These are phyloP conservation scores for Melanotaenia boesemani DNA, from an alignment of 2,797 vertebrate species.

Conservation along the genomic window DNA sequence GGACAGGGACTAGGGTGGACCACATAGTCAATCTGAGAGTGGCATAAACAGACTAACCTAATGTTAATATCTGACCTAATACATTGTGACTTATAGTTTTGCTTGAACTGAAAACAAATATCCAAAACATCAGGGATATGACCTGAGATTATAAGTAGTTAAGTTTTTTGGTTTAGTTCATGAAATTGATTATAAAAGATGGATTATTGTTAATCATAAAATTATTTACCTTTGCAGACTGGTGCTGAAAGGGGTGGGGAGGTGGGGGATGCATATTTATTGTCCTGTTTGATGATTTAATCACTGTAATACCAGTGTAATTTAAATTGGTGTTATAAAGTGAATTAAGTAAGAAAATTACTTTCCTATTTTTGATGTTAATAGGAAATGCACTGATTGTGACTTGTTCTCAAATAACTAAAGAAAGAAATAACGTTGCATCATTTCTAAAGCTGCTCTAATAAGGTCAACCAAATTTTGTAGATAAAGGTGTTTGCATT, in stretches of 20 bases:
- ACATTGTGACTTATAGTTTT: constrained; percentile 1
- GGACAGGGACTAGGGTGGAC: constrained; percentile 49
- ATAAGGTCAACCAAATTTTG: not conserved
- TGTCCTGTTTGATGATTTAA: not conserved
- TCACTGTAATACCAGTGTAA: not conserved
- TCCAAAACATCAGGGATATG: not conserved
- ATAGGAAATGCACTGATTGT: not conserved
- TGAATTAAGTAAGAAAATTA: not conserved
- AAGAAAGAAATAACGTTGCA: constrained; percentile 6
- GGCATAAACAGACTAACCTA: constrained; percentile 25
- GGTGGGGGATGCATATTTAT: not conserved
- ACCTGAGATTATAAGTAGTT: constrained; percentile 12
- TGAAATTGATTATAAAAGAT: not conserved
- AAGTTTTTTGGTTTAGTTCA: constrained; percentile 5
- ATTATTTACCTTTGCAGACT: constrained; percentile 2
- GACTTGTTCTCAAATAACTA: not conserved
- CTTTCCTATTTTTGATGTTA: not conserved
- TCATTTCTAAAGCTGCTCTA: not conserved
- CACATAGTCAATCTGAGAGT: constrained; percentile 45
- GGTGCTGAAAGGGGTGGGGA: not conserved
- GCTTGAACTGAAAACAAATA: constrained; percentile 1
- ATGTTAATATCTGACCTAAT: constrained; percentile 32
- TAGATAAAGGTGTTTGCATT: constrained; percentile 7
- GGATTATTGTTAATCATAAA: constrained; percentile 1
- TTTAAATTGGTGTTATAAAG: not conserved